phyloP scores from a whole-genome alignment of 1,140 invertebrate genomes.

The Drosophila sucinea region DNA sequence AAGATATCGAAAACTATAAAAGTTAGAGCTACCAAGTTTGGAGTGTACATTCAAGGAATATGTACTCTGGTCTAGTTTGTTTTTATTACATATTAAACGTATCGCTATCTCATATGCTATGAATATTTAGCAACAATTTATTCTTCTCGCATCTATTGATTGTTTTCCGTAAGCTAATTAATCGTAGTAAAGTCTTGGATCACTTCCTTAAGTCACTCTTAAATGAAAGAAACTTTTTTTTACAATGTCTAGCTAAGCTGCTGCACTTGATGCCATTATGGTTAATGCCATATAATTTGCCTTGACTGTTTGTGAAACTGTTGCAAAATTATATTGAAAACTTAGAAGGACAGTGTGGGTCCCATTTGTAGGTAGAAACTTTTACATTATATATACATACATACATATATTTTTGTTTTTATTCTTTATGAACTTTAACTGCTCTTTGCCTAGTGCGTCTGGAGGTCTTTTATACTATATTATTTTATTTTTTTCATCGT shows the following conservation, averaged over 20 bases:
- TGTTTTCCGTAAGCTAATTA: no score
- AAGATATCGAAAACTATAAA: no score
- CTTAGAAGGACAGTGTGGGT: neutral
- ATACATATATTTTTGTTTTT: neutral
- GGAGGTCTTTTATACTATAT: neutral
- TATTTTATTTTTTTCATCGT: constrained; percentile 24
- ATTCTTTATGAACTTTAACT: constrained; percentile 3
- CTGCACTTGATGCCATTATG: constrained; percentile 6
- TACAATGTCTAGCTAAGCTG: neutral
- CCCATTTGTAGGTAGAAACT: neutral
- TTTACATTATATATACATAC: neutral
- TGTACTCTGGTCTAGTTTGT: no score
- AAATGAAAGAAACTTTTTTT: neutral
- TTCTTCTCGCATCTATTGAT: no score
- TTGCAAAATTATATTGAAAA: neutral
- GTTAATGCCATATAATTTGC: neutral
- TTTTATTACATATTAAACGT: no score
- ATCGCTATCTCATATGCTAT: no score
- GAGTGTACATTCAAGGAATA: no score
- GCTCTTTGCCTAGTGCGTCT: constrained; percentile 6
- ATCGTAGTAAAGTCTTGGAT: neutral
- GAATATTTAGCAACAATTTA: no score
- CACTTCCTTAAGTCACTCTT: neutral
- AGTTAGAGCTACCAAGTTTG: no score
- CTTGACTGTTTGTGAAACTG: neutral